Evolutionary conservation across 2,888 invertebrate genomes (phyloP).

Genomic region (Dysmachus trigonus): DNA sequence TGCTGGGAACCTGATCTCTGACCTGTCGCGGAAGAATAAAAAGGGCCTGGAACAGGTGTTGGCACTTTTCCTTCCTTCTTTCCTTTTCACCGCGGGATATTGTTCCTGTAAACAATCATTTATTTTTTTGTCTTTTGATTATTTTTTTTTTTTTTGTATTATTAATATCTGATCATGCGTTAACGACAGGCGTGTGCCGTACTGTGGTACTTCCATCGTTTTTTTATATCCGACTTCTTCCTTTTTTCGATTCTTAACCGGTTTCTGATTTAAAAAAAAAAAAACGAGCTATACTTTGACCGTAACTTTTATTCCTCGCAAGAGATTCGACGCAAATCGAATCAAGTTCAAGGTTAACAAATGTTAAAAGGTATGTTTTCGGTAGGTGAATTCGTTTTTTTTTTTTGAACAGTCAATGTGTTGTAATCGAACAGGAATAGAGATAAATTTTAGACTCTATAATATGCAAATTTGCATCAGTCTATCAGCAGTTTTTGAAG

Average conservation of each 20-base stretch:
- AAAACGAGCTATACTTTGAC: background rate
- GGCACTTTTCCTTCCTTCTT: background rate
- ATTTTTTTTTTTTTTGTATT: background rate
- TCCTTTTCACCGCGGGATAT: background rate
- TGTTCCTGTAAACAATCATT: background rate
- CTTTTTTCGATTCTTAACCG: conserved; percentile 33
- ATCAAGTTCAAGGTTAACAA: conserved; percentile 38
- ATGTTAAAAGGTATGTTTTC: background rate
- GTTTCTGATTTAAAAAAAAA: background rate
- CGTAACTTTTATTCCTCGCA: background rate
- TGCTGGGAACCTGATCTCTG: background rate
- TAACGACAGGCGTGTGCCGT: background rate
- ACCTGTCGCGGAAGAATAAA: background rate
- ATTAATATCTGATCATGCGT: background rate
- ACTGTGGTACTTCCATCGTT: background rate
- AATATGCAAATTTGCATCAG: background rate
- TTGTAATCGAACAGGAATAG: background rate
- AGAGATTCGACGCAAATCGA: background rate
- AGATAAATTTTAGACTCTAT: background rate
- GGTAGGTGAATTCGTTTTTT: background rate
- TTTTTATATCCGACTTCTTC: background rate
- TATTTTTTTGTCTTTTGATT: background rate
- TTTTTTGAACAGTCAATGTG: background rate
- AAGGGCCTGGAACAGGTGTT: conserved; percentile 9
- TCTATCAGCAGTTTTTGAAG: background rate